These are phyloP conservation scores for Liasis olivaceus DNA, from an alignment of 2,797 vertebrate genomes.

Conservation along the genomic window DNA sequence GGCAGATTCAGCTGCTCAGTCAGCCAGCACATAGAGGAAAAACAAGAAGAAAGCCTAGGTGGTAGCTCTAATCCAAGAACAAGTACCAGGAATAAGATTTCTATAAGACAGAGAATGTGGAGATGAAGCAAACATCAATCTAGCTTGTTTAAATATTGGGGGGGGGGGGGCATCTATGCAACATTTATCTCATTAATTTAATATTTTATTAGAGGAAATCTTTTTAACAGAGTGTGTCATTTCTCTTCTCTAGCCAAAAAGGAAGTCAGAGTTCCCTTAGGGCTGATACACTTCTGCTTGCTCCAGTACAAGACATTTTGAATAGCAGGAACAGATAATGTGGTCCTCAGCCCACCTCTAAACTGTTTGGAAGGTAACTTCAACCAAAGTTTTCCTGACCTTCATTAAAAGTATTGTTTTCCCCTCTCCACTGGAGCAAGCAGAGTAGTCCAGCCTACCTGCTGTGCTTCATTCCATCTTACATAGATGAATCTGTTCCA, in stretches of 20 bases:
- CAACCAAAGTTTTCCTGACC: background rate
- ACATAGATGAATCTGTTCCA: background rate
- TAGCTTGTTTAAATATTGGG: background rate
- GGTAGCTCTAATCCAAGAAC: background rate
- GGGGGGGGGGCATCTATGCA: background rate
- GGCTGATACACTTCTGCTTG: background rate
- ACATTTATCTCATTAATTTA: background rate
- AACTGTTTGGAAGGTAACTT: background rate
- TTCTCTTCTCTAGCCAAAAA: background rate
- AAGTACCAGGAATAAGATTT: background rate
- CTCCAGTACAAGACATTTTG: background rate
- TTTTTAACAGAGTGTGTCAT: background rate
- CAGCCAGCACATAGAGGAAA: background rate
- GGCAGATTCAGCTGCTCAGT: background rate
- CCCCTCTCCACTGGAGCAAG: background rate
- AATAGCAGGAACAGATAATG: background rate
- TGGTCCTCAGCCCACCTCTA: background rate
- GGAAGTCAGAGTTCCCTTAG: background rate
- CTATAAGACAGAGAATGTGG: background rate
- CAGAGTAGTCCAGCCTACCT: background rate
- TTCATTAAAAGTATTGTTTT: background rate
- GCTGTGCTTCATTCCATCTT: background rate
- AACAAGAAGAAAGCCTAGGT: background rate
- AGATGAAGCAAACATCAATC: background rate
- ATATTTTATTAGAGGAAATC: background rate